Base-by-base conservation (phyloP, 2,797 vertebrate species). In the Bradypus variegatus region DNA sequence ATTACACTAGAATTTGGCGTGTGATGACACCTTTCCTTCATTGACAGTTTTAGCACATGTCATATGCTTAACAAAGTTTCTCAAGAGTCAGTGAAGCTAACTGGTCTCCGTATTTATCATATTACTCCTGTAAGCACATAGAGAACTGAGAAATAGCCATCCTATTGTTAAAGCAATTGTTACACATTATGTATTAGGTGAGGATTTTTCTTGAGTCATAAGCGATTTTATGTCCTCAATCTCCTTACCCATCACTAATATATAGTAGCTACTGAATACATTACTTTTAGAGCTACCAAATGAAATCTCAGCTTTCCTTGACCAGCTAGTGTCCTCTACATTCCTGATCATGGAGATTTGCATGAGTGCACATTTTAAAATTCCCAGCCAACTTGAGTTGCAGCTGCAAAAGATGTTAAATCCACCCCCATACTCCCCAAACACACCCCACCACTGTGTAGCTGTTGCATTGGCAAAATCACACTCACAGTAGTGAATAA, bases 111-210 rank as follows among this genome's bases (percentile, higher is more conserved):
- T 21, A 12, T 0, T 58, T 11, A 2, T 18, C 50, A 1, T 27
- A 2, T 31, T 21, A 41, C 9, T 48, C 19, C 6, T 15, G 25
- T 11, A 33, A 64, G 33, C 48, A 7, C 8, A n/a, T 69, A 5
- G 23, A 1, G 11, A 41, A 6, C 3, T 2, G 13, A 64, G 58
- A 53, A 16, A 33, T 3, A 50, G 5, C 0, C 70, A 9, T 25
- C 38, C 29, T 29, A 0, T 5, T 9, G 1, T 0, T n/a, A 33
- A 75, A 41, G 7, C 14, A 27, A 3, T 16, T 64, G 16, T 2
- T 78, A 41, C 6, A 62, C 2, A 9, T 9, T 60, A 4, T 33
- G 25, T 41, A 41, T 41, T 41, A 41, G 41, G 41, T 25, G 25
- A 25, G 16, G 13, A 12, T 7, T 77, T 84, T 36, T 36, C 21